phyloP scores from a whole-genome alignment of 1,140 invertebrate species.

The Teleogryllus occipitalis region DNA sequence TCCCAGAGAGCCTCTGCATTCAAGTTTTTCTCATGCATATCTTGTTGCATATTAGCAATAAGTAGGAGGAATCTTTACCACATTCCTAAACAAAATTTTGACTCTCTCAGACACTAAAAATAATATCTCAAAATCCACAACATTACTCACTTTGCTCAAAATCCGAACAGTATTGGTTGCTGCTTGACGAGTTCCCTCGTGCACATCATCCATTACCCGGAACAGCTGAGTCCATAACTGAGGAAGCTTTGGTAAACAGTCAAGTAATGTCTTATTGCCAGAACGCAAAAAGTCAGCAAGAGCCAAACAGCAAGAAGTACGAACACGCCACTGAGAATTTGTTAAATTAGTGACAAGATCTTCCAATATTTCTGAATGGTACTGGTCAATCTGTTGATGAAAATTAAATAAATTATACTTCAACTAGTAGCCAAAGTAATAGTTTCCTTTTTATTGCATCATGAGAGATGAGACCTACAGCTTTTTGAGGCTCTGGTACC shows the following conservation, averaged over 20 bases:
- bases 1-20: no score
- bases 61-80: no score
- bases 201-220: slow-evolving; percentile 87
- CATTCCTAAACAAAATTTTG: not conserved
- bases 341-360: slow-evolving; percentile 77
- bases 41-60: no score
- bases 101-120: not conserved
- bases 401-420: not conserved
- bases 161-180: slow-evolving; percentile 68
- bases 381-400: slow-evolving; percentile 64
- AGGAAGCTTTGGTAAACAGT: slow-evolving; percentile 38
- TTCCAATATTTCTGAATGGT: slow-evolving; percentile 75
- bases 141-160: slow-evolving; percentile 61
- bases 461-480: slow-evolving; percentile 43
- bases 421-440: not conserved
- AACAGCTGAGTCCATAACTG: slow-evolving; percentile 78
- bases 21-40: no score
- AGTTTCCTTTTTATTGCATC: not conserved
- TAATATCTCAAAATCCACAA: not conserved
- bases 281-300: slow-evolving; percentile 70
- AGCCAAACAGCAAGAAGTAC: slow-evolving; percentile 84
- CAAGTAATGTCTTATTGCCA: slow-evolving; percentile 21
- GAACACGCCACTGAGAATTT: slow-evolving; percentile 73
- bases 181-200: slow-evolving; percentile 74
- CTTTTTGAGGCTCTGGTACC: slow-evolving; percentile 76